Base-by-base conservation (phyloP, 2,888 invertebrate species). In the Eristalinus aeneus region DNA sequence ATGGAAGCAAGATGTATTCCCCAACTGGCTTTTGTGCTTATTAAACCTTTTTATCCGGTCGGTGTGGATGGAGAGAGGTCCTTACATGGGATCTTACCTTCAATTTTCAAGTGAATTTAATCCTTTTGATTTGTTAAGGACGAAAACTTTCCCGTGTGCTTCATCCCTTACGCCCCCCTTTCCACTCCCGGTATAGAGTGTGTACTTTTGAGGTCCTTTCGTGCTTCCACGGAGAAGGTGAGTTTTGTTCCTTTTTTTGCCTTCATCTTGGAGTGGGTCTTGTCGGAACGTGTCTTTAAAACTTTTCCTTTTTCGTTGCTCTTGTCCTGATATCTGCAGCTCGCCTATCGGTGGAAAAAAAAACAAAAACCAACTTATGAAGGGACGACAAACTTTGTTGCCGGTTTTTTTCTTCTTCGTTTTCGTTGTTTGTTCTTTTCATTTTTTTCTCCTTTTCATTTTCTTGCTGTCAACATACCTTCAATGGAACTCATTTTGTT, bases 31-130 rank as follows among this genome's bases (percentile, higher is more conserved):
- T 76, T 68, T 63, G 68, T 54, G 46, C 53, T 68, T 76, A 76
- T 68, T 68, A 61, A 68, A 68, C 68, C 68, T 68, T 76, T 68
- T 68, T 23, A 53, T 39, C 22, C 60, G 6, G 39, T 5, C 39
- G 32, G 31, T 11, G 10, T n/a, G 46, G 34, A 60, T 8, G 61
- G 46, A 32, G 23, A 34, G 23, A 53, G n/a, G n/a, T 11, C 20
- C 53, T 61, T 79, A 56, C 73, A 53, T 73, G 73, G 61, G 36
- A 34, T 61, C 61, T 79, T 79, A 67, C 79, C 79, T 79, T 46
- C 61, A 61, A 73, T 79, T 73, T 79, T 79, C 79, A 79, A 73
- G 36, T 73, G 73, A 79, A 73, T 79, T 79, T 65, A 79, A 79
- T 77, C 65, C 71, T 67, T 79, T 79, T 72, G 72, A 79, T 79